phyloP scores from a whole-genome alignment of 2,888 invertebrate species.

The Heliconius ethilla region DNA sequence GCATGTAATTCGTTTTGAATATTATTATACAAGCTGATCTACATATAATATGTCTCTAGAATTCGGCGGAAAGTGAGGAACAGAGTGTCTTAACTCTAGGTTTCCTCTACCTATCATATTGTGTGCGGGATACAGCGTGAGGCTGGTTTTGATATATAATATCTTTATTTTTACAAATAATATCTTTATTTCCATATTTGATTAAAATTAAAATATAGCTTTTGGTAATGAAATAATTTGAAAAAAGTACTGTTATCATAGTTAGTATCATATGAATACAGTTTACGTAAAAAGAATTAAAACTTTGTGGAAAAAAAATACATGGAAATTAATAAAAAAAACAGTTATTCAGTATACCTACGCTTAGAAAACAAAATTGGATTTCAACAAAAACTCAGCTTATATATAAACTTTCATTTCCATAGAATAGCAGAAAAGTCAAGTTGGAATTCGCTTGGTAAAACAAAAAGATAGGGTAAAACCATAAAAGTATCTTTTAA shows the following conservation, averaged over 20 bases:
- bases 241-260: neutral
- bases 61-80: too few species aligned
- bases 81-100: too few species aligned
- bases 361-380: neutral
- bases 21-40: neutral
- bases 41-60: too few species aligned
- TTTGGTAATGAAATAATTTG: neutral
- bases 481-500: constrained; percentile 25
- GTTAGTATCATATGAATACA: too few species aligned
- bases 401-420: neutral
- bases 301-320: neutral
- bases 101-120: too few species aligned
- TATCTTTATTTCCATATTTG: neutral
- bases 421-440: neutral
- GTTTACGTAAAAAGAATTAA: too few species aligned
- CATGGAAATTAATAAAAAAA: neutral
- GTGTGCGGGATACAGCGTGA: too few species aligned
- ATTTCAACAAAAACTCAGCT: neutral
- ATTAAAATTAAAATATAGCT: neutral
- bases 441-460: constrained; percentile 7
- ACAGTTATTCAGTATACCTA: neutral
- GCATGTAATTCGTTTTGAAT: neutral
- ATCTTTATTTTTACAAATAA: neutral
- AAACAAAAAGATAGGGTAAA: constrained; percentile 12
- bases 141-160: too few species aligned